Base-by-base conservation (phyloP, 2,113 vertebrate genomes). In the Labeo rohita region DNA sequence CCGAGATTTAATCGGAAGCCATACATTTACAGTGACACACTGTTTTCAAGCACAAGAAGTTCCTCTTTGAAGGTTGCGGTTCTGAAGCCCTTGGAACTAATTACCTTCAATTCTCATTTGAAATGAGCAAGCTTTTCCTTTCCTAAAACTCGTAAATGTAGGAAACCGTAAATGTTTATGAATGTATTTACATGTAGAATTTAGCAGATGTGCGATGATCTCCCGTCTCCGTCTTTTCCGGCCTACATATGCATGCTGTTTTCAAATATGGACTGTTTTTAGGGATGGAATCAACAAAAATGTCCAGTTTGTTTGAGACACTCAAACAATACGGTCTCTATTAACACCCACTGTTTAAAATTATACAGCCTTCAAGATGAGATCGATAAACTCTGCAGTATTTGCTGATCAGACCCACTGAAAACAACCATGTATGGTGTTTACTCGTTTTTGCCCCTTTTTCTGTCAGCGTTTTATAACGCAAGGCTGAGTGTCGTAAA, bases 371-470 rank as follows among this genome's bases (percentile, higher is more conserved):
- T 79, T 47, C 63, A 18, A 74, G n/a, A 50, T 21, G 56, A 86
- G 36, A 79, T 49, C 39, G 47, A 75, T 87, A 52, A 85, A 85
- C 80, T 47, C 11, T 80, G 84, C 85, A 77, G 45, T 78, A 77
- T 87, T 77, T 68, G 61, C 63, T 72, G 81, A 73, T 59, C 86
- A 21, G 36, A 74, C 52, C 75, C 66, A 72, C 77, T 10, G 16
- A 87, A 85, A 85, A 61, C 88, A 63, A 68, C 83, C 83, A 78
- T 85, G 78, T 85, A 84, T 85, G 79, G 52, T 74, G 81, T 87
- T 89, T 82, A 84, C 79, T 52, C 16, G 12, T 81, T 73, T 87
- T 83, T 50, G 49, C 39, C 39, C 15, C 52, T 34, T 18, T 54
- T 34, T 78, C 10, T 16, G 12, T 10, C 75, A 8, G 50, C 28